phyloP scores from a whole-genome alignment of 1,140 invertebrate species.

The Acyrthosiphon pisum region DNA sequence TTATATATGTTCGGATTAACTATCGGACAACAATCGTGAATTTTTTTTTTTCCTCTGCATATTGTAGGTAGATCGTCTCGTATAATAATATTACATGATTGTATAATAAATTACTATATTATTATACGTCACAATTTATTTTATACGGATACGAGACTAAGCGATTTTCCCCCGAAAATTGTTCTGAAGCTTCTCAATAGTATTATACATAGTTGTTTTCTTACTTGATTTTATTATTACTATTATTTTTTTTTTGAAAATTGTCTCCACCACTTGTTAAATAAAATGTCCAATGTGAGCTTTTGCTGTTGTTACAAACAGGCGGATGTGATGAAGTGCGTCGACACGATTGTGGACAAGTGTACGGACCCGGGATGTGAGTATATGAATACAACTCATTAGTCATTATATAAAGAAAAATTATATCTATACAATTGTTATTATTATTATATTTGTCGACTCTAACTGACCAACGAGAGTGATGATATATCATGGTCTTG shows the following conservation, averaged over 20 bases:
- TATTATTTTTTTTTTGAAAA: neutral
- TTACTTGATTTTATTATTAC: neutral
- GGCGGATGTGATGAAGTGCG: constrained; percentile 56
- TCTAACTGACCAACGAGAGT: neutral
- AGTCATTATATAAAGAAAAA: neutral
- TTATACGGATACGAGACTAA: neutral
- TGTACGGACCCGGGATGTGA: constrained; percentile 53
- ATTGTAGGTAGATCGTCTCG: neutral
- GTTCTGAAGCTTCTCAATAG: neutral
- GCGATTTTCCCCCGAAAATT: neutral
- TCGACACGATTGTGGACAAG: constrained; percentile 54
- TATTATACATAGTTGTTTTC: neutral
- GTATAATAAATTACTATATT: neutral
- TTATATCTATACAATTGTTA: neutral
- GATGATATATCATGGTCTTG: neutral
- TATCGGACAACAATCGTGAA: neutral
- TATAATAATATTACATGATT: neutral
- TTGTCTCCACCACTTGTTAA: neutral
- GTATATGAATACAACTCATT: constrained; percentile 24
- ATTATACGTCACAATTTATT: neutral
- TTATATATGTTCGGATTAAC: too few species aligned
- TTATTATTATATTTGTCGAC: neutral
- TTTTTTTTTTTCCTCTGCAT: neutral
- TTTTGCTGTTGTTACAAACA: constrained; percentile 57
- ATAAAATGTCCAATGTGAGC: constrained; percentile 37